Base-by-base conservation (phyloP, 2,113 vertebrate genomes). In the Epinephelus fuscoguttatus region DNA sequence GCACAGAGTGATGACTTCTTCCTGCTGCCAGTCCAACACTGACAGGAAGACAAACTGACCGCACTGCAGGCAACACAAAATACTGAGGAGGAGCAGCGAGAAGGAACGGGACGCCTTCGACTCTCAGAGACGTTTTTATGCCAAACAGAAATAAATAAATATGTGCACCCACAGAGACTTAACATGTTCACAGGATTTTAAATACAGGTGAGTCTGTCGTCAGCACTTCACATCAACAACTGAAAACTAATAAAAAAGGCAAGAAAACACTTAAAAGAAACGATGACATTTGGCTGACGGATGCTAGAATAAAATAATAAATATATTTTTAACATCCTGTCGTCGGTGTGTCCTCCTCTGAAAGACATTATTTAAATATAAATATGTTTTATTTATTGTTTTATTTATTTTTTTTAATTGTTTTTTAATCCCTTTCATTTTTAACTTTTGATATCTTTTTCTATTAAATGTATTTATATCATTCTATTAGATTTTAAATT, bases 1-100 rank as follows among this genome's bases (percentile, higher is more conserved):
- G 75, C 69, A 30, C 77, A 19, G 50, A 77, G 27, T 60, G 73
- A 88, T 83, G 71, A 70, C 73, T 88, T 85, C 88, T 67, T 86
- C 74, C 67, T 49, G 57, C 27, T 69, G 78, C 86, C 74, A 49
- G 55, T 50, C 61, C 2, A 11, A 19, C 10, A 9, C 76, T 80
- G 76, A 85, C 80, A 81, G 84, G 73, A 75, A 86, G 70, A 75
- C 63, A 78, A 83, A 86, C 64, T 10, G 27, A 78, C 30, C 18
- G 52, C 55, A 60, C 75, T 37, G 67, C 60, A 37, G 69, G 82
- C 69, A 1, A 68, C 76, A 33, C 47, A 69, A 78, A 47, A 50
- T 21, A 78, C 55, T 61, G 45, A 78, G 14, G 21, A 4, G 21
- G n/a, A 3, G 55, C 59, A 61, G 33, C 60, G 9, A 52, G 70